Evolutionary conservation across 2,888 invertebrate species (phyloP).

Genomic region (Monopis laevigella): DNA sequence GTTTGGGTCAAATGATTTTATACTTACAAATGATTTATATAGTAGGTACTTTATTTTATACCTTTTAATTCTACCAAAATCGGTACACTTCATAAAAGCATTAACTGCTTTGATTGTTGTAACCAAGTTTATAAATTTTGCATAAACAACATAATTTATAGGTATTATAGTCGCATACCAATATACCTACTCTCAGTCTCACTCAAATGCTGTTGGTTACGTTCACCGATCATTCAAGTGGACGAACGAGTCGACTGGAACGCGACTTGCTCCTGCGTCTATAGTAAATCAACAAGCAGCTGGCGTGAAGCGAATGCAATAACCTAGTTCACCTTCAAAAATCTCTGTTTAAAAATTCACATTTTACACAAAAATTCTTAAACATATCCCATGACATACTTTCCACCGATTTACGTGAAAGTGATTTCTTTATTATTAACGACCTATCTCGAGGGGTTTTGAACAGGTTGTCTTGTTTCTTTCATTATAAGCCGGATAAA

Average conservation of each 20-base stretch:
- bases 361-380: conserved; percentile 35
- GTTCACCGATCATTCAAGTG: conserved; percentile 31
- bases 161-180: too few relatives aligned
- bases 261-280: conserved; percentile 24
- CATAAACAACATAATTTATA: too few relatives aligned
- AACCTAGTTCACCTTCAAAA: conserved; percentile 37
- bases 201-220: conserved; percentile 21
- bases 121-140: too few relatives aligned
- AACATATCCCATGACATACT: conserved; percentile 46
- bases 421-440: conserved; percentile 52
- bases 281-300: conserved; percentile 33
- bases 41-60: too few relatives aligned
- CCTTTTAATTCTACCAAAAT: too few relatives aligned
- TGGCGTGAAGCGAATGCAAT: conserved; percentile 30
- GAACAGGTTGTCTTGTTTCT: conserved; percentile 44
- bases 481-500: conserved; percentile 33
- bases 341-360: conserved; percentile 18
- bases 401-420: conserved; percentile 62
- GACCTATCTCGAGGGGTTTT: conserved; percentile 44
- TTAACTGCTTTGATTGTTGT: too few relatives aligned
- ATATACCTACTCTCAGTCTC: conserved; percentile 1
- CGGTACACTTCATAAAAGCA: too few relatives aligned
- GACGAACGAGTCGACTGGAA: conserved; percentile 31
- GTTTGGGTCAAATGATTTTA: too few relatives aligned
- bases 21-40: too few relatives aligned